Evolutionary conservation across 1,140 invertebrate genomes (phyloP).

Genomic region (Drosophila micromelanica): DNA sequence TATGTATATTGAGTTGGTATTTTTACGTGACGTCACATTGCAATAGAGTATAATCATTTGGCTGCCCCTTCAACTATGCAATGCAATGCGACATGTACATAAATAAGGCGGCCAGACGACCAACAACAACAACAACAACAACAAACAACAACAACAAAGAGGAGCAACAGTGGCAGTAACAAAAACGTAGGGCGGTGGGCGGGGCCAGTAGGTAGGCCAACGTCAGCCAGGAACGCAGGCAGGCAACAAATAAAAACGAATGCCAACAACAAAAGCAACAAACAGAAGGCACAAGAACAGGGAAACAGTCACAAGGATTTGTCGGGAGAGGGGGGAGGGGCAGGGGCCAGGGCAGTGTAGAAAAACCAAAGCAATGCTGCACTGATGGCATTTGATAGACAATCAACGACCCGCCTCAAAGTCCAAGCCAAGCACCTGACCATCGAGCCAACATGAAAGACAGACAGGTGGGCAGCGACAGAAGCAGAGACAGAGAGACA

Average conservation of each 20-base stretch:
- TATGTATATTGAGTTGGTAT: background rate
- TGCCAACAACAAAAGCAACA: background rate
- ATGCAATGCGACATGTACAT: constrained; percentile 52
- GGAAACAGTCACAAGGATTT: constrained; percentile 1
- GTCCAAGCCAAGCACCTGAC: constrained; percentile 24
- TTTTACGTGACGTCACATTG: constrained; percentile 36
- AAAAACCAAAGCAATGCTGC: constrained; percentile 26
- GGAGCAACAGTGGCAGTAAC: background rate
- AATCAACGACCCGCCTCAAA: constrained; percentile 12
- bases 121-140: background rate
- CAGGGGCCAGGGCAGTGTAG: background rate
- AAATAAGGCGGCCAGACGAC: constrained; percentile 44
- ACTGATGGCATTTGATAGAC: constrained; percentile 59
- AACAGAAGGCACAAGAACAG: constrained; percentile 21
- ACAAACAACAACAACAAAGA: background rate
- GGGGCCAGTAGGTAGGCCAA: constrained; percentile 28
- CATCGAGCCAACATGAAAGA: background rate
- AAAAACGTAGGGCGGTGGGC: background rate
- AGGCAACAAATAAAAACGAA: constrained; percentile 51
- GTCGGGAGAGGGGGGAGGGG: background rate
- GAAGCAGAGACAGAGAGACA: background rate
- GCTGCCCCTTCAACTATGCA: constrained; percentile 60
- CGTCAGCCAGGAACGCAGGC: constrained; percentile 42
- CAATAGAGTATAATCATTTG: constrained; percentile 56
- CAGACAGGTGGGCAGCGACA: background rate